Base-by-base conservation (phyloP, 1,140 invertebrate species). In the Hylaeus volcanicus region DNA sequence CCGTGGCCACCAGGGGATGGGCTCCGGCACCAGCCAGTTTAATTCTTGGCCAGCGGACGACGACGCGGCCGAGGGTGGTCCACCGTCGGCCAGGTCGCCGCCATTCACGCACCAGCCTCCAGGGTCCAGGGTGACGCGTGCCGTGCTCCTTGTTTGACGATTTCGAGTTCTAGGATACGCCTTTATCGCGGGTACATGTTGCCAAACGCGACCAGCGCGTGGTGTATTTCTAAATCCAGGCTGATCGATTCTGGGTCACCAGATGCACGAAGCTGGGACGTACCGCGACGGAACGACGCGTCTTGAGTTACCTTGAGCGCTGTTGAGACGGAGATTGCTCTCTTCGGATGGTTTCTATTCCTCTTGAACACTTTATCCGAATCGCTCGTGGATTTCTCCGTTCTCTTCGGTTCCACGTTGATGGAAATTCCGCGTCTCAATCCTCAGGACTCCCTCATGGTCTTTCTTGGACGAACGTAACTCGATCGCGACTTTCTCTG, bases 141-240 rank as follows among this genome's bases (percentile, higher is more conserved):
- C 37, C 56, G 39, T 15, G 1, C 43, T 12, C 2, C 1, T 11
- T 11, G 26, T 3, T 14, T 64, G 45, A 3, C 37, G 39, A 26
- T 80, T 43, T 48, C 39, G 11, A 12, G 8, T 51, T 37, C 53
- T 58, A 1, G 73, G 55, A 69, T 69, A n/a, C 45, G 26, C 39
- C 64, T 14, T 58, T 74, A 70, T 84, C 78, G 82, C 66, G 15
- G n/a, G 15, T 26, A 69, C 86, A 82, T 87, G 82, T 82, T 84
- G 86, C 86, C 86, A 87, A 87, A 64, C 76, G 68, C 63, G 79
- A 81, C 77, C 61, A 26, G 39, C 43, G 8, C 45, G 85, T 39
- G 84, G 85, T 39, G 84, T 91, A 91, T 91, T 91, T 91, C 88
- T 91, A 90, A 89, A 91, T 87, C 74, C 86, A 82, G 78, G 68